These are phyloP conservation scores for Takifugu flavidus DNA, from an alignment of 2,113 vertebrate species.

Conservation along the genomic window DNA sequence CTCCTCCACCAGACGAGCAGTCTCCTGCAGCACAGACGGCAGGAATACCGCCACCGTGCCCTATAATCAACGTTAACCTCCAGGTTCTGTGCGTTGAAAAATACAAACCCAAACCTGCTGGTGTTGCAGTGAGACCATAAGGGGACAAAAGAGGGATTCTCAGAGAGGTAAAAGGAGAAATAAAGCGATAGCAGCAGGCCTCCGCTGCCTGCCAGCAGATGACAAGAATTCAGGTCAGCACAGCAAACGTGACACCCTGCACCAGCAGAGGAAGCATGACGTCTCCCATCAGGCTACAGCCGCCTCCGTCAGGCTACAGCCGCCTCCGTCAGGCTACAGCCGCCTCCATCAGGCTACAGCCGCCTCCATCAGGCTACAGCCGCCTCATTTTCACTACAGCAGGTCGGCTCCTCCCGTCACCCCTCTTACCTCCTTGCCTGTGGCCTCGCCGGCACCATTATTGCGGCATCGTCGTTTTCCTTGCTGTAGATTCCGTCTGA, in stretches of 20 bases:
- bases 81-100: too few species aligned
- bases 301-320: conserved; percentile 29
- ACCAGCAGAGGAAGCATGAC: conserved; percentile 12
- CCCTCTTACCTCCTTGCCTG: conserved; percentile 65
- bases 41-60: too few species aligned
- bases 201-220: background rate
- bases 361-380: background rate
- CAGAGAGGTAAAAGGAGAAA: background rate
- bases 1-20: background rate
- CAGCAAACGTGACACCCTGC: conserved; percentile 14
- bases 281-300: background rate
- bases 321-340: background rate
- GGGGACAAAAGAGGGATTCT: too few species aligned
- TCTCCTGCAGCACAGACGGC: too few species aligned
- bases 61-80: too few species aligned
- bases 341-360: background rate
- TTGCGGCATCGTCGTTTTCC: conserved; percentile 42
- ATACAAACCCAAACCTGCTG: too few species aligned
- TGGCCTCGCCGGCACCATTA: conserved; percentile 47
- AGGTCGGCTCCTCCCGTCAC: background rate
- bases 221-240: conserved; percentile 21
- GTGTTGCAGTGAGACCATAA: too few species aligned
- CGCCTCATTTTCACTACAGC: background rate
- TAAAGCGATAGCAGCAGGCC: background rate
- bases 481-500: conserved; percentile 20